Percentiles rank a stretch among this genome's conserved stretches.
These are phyloP conservation scores for Phacellophora camtschatica DNA, from an alignment of 30 jellyfish, hydroid and myxozoan species.

Conservation along the genomic window DNA sequence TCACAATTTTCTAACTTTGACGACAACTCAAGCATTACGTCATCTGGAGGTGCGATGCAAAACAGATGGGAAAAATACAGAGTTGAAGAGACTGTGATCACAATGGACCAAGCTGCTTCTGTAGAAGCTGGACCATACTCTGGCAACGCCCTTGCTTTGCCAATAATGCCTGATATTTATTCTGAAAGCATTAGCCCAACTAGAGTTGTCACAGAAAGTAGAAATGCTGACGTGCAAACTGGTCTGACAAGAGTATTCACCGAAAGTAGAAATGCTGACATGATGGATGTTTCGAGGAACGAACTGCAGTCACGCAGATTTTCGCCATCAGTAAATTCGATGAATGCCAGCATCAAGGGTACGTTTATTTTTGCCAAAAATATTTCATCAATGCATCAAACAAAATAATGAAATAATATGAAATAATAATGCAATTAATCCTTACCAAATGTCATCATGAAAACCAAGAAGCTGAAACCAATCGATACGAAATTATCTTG, in stretches of 20 bases:
- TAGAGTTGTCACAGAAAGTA: background rate
- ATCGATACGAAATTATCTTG: too few relatives aligned
- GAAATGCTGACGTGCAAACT: background rate
- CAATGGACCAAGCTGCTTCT: background rate
- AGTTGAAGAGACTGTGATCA: background rate
- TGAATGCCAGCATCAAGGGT: too few relatives aligned
- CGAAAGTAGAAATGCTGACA: background rate
- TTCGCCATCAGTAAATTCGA: too few relatives aligned
- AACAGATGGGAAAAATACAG: background rate
- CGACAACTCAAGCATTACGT: too few relatives aligned
- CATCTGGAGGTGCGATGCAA: too few relatives aligned
- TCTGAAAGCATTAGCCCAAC: background rate
- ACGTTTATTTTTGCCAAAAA: too few relatives aligned
- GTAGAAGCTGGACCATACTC: background rate
- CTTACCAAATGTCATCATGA: too few relatives aligned
- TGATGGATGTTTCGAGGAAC: background rate
- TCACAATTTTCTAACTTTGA: too few relatives aligned
- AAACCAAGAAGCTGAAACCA: too few relatives aligned
- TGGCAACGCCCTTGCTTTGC: constrained; percentile 40
- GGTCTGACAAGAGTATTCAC: background rate
- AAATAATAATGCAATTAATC: too few relatives aligned
- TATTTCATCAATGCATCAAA: too few relatives aligned
- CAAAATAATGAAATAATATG: too few relatives aligned
- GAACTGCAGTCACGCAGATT: background rate
- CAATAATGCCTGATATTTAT: constrained; percentile 38